These are phyloP conservation scores for Rutilus rutilus DNA, from an alignment of 2,113 vertebrate species.

Conservation along the genomic window DNA sequence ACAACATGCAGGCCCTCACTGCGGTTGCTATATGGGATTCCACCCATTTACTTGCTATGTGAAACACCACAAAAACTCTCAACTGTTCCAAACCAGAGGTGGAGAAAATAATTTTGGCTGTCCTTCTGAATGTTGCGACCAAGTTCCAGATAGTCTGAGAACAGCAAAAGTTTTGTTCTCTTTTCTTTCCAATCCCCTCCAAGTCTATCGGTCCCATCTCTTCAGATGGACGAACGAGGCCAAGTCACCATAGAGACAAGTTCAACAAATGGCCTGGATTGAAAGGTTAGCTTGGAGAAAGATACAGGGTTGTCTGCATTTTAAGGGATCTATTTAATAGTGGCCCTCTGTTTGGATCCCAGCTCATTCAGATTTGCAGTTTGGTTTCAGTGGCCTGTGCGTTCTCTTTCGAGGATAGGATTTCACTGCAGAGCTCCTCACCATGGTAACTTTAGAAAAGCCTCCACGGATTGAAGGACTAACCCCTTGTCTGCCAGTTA, in stretches of 20 bases:
- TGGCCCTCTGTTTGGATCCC: constrained; percentile 14
- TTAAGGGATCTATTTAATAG: constrained; percentile 16
- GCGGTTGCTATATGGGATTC: constrained; percentile 22
- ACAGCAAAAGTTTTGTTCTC: constrained; percentile 22
- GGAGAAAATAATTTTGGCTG: neutral
- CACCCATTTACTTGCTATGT: constrained; percentile 4
- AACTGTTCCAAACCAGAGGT: constrained; percentile 34
- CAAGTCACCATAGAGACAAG: constrained; percentile 66
- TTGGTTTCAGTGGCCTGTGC: constrained; percentile 28
- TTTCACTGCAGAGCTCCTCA: constrained; percentile 32
- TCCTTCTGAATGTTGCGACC: constrained; percentile 11
- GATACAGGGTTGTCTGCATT: constrained; percentile 24
- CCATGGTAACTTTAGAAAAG: constrained; percentile 49
- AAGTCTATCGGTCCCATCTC: constrained; percentile 56
- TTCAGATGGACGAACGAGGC: constrained; percentile 51
- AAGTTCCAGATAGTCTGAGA: constrained; percentile 12
- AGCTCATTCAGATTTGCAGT: constrained; percentile 10
- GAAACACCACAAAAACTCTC: neutral
- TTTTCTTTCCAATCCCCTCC: constrained; percentile 52
- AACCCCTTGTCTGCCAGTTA: constrained; percentile 27
- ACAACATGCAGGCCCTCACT: neutral
- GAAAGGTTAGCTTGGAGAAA: constrained; percentile 64
- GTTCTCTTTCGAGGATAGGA: constrained; percentile 32
- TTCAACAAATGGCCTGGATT: constrained; percentile 62
- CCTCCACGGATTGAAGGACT: neutral